phyloP scores from a whole-genome alignment of 2,888 invertebrate genomes.

The Trachelus tabidus region DNA sequence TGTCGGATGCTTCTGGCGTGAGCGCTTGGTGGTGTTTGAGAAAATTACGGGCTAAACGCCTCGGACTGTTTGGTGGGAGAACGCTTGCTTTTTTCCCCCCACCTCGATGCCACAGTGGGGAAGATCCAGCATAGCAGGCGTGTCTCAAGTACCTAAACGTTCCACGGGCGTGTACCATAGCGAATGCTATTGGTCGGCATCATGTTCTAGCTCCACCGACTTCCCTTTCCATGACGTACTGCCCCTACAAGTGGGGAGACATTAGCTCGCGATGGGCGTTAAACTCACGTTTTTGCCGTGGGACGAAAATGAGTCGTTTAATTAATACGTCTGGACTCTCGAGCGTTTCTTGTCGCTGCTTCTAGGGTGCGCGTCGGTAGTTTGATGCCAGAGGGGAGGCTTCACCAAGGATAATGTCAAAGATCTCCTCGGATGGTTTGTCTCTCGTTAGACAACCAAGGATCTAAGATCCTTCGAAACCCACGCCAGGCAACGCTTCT shows the following conservation, averaged over 20 bases:
- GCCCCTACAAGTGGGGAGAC: constrained; percentile 35
- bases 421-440: not conserved
- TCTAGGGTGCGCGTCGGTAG: constrained; percentile 1
- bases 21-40: constrained; percentile 65
- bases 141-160: constrained; percentile 31
- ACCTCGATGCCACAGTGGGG: not conserved
- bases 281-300: constrained; percentile 57
- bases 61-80: constrained; percentile 40
- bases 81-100: constrained; percentile 7
- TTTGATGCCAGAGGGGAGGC: not conserved
- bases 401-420: not conserved
- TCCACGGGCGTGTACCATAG: constrained; percentile 39
- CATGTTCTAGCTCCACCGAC: constrained; percentile 5
- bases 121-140: constrained; percentile 18
- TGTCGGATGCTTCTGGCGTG: constrained; percentile 61
- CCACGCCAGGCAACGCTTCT: not conserved
- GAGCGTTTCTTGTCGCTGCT: constrained; percentile 42
- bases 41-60: constrained; percentile 64
- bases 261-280: constrained; percentile 61
- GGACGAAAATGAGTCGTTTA: constrained; percentile 66
- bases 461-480: not conserved
- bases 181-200: constrained; percentile 39
- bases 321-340: constrained; percentile 63
- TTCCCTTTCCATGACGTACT: constrained; percentile 10
- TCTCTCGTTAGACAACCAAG: not conserved